A percentile compares a stretch with the other conserved stretches of the same genome.
Evolutionary conservation across 2,113 vertebrate species (phyloP).

Genomic region (Danio rerio): DNA sequence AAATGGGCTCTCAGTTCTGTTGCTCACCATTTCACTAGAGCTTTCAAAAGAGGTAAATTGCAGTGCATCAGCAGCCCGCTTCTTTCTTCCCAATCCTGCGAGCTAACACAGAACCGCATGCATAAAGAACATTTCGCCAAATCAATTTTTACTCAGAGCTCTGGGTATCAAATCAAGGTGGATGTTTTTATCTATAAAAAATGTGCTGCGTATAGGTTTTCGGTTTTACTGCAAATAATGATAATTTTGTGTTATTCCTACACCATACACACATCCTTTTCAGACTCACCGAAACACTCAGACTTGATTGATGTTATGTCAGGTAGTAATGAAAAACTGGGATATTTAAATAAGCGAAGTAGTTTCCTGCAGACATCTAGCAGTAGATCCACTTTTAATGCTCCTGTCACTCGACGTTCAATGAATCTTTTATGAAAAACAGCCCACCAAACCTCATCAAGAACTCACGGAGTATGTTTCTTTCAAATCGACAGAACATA

Average conservation of each 20-base stretch:
- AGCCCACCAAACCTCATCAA: background rate
- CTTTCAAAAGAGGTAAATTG: slow-evolving; percentile 29
- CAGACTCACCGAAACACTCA: background rate
- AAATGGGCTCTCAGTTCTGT: background rate
- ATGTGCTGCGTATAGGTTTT: background rate
- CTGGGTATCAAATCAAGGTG: background rate
- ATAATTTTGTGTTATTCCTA: background rate
- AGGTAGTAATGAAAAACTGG: background rate
- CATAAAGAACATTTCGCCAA: background rate
- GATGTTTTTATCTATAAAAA: background rate
- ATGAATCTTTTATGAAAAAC: slow-evolving; percentile 5
- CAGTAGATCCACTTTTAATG: background rate
- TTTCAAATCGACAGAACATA: background rate
- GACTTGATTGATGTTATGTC: background rate
- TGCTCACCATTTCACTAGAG: slow-evolving; percentile 1
- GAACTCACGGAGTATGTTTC: background rate
- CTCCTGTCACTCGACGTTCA: background rate
- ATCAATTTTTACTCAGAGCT: background rate
- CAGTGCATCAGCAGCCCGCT: background rate
- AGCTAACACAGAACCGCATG: background rate
- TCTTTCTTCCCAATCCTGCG: background rate
- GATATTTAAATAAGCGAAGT: slow-evolving; percentile 8
- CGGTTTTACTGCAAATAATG: background rate
- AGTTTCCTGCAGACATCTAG: background rate
- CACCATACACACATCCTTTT: background rate